A percentile compares a stretch with the other conserved stretches of the same genome.
phyloP scores from a whole-genome alignment of 2,113 vertebrate genomes.

The Holacanthus passer region DNA sequence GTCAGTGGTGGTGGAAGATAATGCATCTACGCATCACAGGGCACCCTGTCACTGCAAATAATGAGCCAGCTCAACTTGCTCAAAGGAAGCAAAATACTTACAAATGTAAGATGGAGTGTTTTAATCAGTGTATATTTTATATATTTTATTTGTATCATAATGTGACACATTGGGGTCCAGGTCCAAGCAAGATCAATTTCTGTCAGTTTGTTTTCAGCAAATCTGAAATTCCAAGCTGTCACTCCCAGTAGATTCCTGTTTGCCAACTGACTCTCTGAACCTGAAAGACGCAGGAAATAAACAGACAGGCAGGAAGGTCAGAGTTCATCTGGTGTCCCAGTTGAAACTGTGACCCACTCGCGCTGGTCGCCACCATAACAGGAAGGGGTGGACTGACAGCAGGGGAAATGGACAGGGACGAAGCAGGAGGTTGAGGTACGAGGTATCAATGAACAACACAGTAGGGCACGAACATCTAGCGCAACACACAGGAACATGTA shows the following conservation, averaged over 20 bases:
- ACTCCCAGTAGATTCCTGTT: constrained; percentile 32
- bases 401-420: constrained; percentile 54
- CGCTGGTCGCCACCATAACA: constrained; percentile 66
- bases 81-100: background rate
- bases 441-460: constrained; percentile 35
- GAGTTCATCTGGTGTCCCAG: constrained; percentile 48
- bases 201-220: background rate
- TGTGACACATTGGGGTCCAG: background rate
- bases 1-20: background rate
- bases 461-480: background rate
- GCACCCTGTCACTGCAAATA: background rate
- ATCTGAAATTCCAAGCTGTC: background rate
- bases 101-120: background rate
- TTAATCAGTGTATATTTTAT: background rate
- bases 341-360: constrained; percentile 21
- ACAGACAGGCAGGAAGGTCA: constrained; percentile 67
- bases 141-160: background rate
- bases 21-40: constrained; percentile 2
- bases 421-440: constrained; percentile 31
- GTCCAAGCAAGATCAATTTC: background rate
- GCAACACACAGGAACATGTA: background rate
- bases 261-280: constrained; percentile 35
- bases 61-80: background rate
- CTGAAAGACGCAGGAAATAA: constrained; percentile 65
- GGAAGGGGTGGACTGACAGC: constrained; percentile 63